A percentile compares a stretch with the other conserved stretches of the same genome.
These are phyloP conservation scores for Pollachius pollachius DNA, from an alignment of 2,113 vertebrate species.

Conservation along the genomic window DNA sequence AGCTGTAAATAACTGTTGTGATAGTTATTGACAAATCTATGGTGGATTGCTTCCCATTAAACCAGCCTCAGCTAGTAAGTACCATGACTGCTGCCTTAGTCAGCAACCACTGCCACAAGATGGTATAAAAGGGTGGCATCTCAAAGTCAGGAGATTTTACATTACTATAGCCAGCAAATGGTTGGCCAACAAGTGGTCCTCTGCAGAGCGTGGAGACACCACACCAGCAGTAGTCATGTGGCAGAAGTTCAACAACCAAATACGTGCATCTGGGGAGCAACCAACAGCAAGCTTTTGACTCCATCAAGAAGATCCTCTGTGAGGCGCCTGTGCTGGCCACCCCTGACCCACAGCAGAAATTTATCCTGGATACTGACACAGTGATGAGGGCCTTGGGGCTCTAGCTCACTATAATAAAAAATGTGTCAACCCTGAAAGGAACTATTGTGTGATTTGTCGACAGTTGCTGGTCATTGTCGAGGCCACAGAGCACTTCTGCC, in stretches of 20 bases:
- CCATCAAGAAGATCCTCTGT: slow-evolving; percentile 1
- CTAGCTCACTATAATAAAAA: not conserved
- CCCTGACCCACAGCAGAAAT: not conserved
- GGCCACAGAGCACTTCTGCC: not conserved
- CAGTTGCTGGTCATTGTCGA: not conserved
- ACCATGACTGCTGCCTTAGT: slow-evolving; percentile 1
- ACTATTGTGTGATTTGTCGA: not conserved
- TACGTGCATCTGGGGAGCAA: too few species aligned
- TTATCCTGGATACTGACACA: not conserved
- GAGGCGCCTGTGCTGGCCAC: not conserved
- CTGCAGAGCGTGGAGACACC: too few species aligned
- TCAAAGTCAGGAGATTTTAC: not conserved
- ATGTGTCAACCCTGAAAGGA: not conserved
- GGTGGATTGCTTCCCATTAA: not conserved
- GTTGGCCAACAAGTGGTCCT: too few species aligned
- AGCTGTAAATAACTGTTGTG: not conserved
- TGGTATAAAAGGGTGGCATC: not conserved
- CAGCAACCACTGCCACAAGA: not conserved
- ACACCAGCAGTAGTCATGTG: too few species aligned
- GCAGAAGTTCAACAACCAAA: too few species aligned
- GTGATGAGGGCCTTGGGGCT: not conserved
- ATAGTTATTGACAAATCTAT: not conserved
- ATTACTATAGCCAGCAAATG: too few species aligned
- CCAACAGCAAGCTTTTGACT: not conserved
- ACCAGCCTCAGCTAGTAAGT: not conserved